Base-by-base conservation (phyloP, 1,140 invertebrate genomes). In the Calephelis virginiensis region DNA sequence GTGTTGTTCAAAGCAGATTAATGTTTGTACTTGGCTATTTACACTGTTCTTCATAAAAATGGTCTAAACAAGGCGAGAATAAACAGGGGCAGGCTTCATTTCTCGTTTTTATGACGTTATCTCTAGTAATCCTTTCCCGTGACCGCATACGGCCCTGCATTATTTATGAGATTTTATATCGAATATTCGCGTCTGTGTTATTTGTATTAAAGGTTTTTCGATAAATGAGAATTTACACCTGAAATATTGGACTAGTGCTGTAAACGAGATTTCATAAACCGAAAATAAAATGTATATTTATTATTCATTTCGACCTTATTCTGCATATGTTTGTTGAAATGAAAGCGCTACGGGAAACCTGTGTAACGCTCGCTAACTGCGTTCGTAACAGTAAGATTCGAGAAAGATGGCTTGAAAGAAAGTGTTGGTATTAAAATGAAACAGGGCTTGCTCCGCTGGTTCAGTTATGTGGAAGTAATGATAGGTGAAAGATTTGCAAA, bases 1-100 rank as follows among this genome's bases (percentile, higher is more conserved):
- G 80, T 83, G 87, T 90, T 90, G 83, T 89, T 83, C 86, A 86
- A 85, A 86, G 83, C 79, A 89, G 88, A 90, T 89, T 90, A 90
- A 88, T 90, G 86, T 90, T 90, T 90, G 85, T 87, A 72, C 80
- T 76, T 71, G 73, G 70, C 70, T 89, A 89, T 90, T 90, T 90
- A 78, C 80, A 80, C 82, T 76, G 85, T 84, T 83, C 81, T 85
- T 90, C 83, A 90, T 90, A 90, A 90, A 90, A 90, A 89, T 86
- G 78, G 74, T 82, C 76, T 77, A 82, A 90, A 89, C 84, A 83
- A 66, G 68, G 69, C 37, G 38, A 68, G 68, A 67, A 81, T 83
- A 87, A 86, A 90, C 77, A 83, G 70, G 75, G 78, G 76, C 68
- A 67, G 64, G 68, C 66, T 76, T 86, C 78, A 66, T 64, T 78